Percentiles rank a stretch among this genome's conserved stretches.
These are phyloP conservation scores for Nixonia krombeini DNA, from an alignment of 1,140 invertebrate genomes.

Conservation along the genomic window DNA sequence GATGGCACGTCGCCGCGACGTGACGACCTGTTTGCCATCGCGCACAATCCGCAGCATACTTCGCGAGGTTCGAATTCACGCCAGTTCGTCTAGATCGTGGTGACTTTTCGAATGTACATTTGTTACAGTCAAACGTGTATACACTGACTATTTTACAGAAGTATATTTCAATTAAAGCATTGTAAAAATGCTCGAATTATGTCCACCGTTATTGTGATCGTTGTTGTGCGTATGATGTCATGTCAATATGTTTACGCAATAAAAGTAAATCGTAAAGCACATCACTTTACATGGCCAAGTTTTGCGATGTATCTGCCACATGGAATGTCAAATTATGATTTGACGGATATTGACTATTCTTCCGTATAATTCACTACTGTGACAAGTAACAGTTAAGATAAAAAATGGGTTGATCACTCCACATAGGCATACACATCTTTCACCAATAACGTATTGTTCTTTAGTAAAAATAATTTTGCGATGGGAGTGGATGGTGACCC, in stretches of 20 bases:
- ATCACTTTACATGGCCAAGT: too few relatives aligned
- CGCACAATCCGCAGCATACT: constrained; percentile 4
- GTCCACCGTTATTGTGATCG: too few relatives aligned
- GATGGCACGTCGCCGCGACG: constrained; percentile 23
- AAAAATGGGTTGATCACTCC: background rate
- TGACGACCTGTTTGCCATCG: constrained; percentile 34
- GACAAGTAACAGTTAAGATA: background rate
- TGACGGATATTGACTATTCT: background rate
- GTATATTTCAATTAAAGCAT: background rate
- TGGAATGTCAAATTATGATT: too few relatives aligned
- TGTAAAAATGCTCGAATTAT: too few relatives aligned
- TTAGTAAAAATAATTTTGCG: constrained; percentile 60
- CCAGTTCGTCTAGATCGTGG: too few relatives aligned
- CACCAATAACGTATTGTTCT: constrained; percentile 31
- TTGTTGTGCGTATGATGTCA: too few relatives aligned
- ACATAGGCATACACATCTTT: background rate
- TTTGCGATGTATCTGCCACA: too few relatives aligned
- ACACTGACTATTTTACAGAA: background rate
- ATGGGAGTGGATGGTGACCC: constrained; percentile 27
- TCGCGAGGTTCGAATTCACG: background rate
- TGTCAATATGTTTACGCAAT: too few relatives aligned
- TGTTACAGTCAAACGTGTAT: too few relatives aligned
- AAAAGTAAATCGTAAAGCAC: too few relatives aligned
- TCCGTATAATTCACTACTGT: background rate
- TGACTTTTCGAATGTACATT: too few relatives aligned